phyloP scores from a whole-genome alignment of 2,113 vertebrate genomes.

The Reinhardtius hippoglossoides region DNA sequence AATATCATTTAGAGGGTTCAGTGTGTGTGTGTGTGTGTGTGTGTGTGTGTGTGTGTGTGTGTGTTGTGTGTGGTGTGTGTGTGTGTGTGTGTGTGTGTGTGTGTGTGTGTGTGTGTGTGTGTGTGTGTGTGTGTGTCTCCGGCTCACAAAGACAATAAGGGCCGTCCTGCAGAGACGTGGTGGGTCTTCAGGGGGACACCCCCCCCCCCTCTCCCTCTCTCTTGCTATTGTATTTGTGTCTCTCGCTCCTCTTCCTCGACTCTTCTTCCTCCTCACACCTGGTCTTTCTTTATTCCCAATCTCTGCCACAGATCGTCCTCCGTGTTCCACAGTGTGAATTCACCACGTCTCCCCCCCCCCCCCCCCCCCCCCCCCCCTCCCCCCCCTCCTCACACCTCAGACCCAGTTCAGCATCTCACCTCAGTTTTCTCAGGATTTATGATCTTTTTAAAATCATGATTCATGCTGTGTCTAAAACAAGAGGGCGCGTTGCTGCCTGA shows the following conservation, averaged over 20 bases:
- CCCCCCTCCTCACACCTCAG: neutral
- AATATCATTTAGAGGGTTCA: slow-evolving; percentile 27
- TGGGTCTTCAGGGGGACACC: slow-evolving; percentile 14
- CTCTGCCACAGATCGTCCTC: too few relatives aligned
- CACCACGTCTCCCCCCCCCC: too few relatives aligned
- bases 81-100: too few relatives aligned
- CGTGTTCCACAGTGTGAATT: too few relatives aligned
- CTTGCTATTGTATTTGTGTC: neutral
- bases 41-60: too few relatives aligned
- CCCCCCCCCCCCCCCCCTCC: too few relatives aligned
- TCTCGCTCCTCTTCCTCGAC: neutral
- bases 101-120: too few relatives aligned
- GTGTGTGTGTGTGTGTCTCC: neutral
- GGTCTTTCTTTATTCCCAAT: neutral
- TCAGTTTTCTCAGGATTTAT: neutral
- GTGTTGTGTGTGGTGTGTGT: neutral
- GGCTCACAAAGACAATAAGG: slow-evolving; percentile 58
- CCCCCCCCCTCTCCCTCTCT: neutral
- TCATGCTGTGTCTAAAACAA: slow-evolving; percentile 19
- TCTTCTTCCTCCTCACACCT: neutral
- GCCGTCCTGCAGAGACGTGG: slow-evolving; percentile 23
- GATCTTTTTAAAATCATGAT: neutral
- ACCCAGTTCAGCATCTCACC: neutral
- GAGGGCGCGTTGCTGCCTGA: neutral
- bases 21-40: too few relatives aligned